Percentiles rank a stretch among this genome's conserved stretches.
These are phyloP conservation scores for Sciurus niger DNA, from an alignment of 2,113 vertebrate species.

Conservation along the genomic window DNA sequence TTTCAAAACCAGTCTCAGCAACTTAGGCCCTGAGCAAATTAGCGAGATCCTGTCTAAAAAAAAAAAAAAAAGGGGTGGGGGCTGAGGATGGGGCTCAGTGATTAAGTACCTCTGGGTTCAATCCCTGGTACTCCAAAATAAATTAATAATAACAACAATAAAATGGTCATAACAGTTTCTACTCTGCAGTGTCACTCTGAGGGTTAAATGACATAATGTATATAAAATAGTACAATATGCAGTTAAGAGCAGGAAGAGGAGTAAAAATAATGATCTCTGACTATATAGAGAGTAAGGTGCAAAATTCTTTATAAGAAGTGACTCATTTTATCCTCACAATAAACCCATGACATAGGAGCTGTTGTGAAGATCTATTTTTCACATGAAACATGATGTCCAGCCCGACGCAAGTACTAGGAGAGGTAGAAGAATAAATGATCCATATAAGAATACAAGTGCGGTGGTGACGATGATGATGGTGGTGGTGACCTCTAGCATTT, in stretches of 20 bases:
- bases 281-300: neutral
- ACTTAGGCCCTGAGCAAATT: no score
- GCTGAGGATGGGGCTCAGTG: no score
- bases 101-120: no score
- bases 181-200: neutral
- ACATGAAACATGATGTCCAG: neutral
- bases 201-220: neutral
- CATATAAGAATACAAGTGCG: neutral
- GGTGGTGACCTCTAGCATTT: neutral
- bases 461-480: neutral
- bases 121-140: no score
- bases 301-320: neutral
- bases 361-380: neutral
- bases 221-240: neutral
- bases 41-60: no score
- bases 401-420: neutral
- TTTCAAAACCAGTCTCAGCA: no score
- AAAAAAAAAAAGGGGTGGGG: no score
- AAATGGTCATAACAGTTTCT: neutral
- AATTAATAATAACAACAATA: no score
- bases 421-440: neutral
- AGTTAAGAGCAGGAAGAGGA: neutral
- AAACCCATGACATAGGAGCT: neutral
- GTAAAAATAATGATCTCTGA: neutral
- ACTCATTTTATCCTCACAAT: neutral